Base-by-base conservation (phyloP, 2,797 vertebrate species). In the Gadopsis marmoratus region DNA sequence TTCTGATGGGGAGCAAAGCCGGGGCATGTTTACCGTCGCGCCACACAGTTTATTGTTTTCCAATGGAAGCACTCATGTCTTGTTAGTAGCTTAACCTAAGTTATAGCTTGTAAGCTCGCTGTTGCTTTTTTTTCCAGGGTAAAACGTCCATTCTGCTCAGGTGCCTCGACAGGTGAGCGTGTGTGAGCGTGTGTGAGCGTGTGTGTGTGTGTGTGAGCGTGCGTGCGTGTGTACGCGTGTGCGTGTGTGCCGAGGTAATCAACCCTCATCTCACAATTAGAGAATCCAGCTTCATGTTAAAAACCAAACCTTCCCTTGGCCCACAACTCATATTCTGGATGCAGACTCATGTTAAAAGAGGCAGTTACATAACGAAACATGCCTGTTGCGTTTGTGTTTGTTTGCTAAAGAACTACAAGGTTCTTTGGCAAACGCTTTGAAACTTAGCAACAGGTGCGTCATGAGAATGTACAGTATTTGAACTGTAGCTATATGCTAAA, bases 91-190 rank as follows among this genome's bases (percentile, higher is more conserved):
- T 2, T 2, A 2, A 3, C 31, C 4, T 39, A 12, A 9, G 4
- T 54, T 45, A 7, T 3, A 5, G 47, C 26, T 21, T 3, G 26
- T 64, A 29, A 71, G 8, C 3, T 37, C 9, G 29, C 9, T 0
- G 61, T 35, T 59, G 23, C 37, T 71, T 59, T 26, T 37, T 19
- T 37, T 33, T 83, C 35, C 76, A 99, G 98, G 98, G 98, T 69
- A 99, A 99, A 94, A 98, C 97, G 45, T 97, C 97, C 29, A 96
- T 99, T 93, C 95, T 99, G 63, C 95, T 98, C 79, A 90, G 97
- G 76, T 99, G 96, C 80, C 96, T 99, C 70, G 98, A 99, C 90
- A 97, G 97, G 98, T 99, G 91, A 79, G 89, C 65, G 33, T 69
- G 21, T 73, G 55, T n/a, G 35, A 35, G 33, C 67, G 21, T 73